A percentile compares a stretch with the other conserved stretches of the same genome.
Evolutionary conservation across 2,888 invertebrate genomes (phyloP).

Genomic region (Drosophila birchii): DNA sequence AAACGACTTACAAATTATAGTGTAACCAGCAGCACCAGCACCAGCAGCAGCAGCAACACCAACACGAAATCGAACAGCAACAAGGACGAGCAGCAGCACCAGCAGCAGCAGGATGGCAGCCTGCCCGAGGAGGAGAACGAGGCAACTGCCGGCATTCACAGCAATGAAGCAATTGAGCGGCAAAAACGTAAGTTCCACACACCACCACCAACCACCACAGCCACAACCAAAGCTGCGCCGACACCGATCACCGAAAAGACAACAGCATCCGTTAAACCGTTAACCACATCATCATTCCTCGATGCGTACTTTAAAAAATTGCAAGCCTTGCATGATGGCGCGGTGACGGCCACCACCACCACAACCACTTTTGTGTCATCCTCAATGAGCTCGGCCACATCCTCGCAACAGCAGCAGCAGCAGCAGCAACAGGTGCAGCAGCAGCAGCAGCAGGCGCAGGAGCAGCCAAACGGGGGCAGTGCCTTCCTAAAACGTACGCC

Average conservation of each 20-base stretch:
- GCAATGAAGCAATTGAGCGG: constrained; percentile 83
- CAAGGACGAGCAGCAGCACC: constrained; percentile 57
- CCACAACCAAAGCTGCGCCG: constrained; percentile 29
- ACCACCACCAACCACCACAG: constrained; percentile 67
- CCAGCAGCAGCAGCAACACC: constrained; percentile 48
- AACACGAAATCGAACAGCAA: constrained; percentile 51
- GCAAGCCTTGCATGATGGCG: constrained; percentile 72
- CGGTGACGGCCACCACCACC: constrained; percentile 62
- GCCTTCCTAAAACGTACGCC: constrained; percentile 82
- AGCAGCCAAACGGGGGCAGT: constrained; percentile 65
- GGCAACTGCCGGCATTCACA: constrained; percentile 77
- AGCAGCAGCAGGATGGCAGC: constrained; percentile 44
- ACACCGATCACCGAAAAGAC: constrained; percentile 44
- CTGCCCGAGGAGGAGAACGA: constrained; percentile 77
- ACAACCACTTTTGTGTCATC: constrained; percentile 59
- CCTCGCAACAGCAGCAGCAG: constrained; percentile 16
- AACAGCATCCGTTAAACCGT: constrained; percentile 45
- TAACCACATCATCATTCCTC: constrained; percentile 75
- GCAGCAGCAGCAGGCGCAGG: constrained; percentile 47
- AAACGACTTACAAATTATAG: constrained; percentile 80
- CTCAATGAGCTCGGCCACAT: constrained; percentile 56
- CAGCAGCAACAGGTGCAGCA: constrained; percentile 46
- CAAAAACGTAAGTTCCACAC: constrained; percentile 82
- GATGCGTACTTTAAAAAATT: constrained; percentile 84
- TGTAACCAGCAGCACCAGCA: constrained; percentile 67